Evolutionary conservation across 2,888 invertebrate genomes (phyloP), one percentile per base, ranked within the genome.

Genomic region (Anthrax anthrax): DNA sequence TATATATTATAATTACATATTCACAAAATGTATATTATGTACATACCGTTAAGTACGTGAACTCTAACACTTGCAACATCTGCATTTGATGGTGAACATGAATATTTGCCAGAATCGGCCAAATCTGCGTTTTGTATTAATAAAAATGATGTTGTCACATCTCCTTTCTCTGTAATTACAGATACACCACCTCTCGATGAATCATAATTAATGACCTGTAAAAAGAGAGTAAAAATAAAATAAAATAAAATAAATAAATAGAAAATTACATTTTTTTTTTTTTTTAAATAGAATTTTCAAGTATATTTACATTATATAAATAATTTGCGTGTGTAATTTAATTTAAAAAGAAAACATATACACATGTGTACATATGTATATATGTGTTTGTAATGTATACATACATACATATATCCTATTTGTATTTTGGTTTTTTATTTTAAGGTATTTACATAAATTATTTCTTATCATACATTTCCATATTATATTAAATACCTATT

Each of bases 11-110:
- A n/a, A n/a, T n/a, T n/a, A n/a, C n/a, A n/a, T n/a, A n/a, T n/a
- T n/a, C n/a, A n/a, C n/a, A n/a, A n/a, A n/a, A n/a, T 29, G 29
- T 12, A 29, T 6, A 29, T 29, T 29, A 34, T 48, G 45, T 52
- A 67, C 75, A 74, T 74, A 85, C 85, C 85, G 72, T 84, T 84
- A 58, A 86, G 77, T 58, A 86, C 85, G 69, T 85, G 85, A 53
- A 86, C 84, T 60, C 78, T 75, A 63, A 85, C 80, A 59, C 78
- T 81, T 58, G 84, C 82, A 57, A 80, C 78, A 69, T 84, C 83
- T 62, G 84, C 83, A 64, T 84, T 84, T 62, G 83, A 83, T 56
- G 85, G 84, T 58, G 78, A 78, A 72, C 85, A 85, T 47, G 81
- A 82, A 67, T 85, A 85, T 65, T 82, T 81, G 56, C 85, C 84